Base-by-base conservation (phyloP, 2,797 vertebrate genomes). In the Leptatherina wallacei region DNA sequence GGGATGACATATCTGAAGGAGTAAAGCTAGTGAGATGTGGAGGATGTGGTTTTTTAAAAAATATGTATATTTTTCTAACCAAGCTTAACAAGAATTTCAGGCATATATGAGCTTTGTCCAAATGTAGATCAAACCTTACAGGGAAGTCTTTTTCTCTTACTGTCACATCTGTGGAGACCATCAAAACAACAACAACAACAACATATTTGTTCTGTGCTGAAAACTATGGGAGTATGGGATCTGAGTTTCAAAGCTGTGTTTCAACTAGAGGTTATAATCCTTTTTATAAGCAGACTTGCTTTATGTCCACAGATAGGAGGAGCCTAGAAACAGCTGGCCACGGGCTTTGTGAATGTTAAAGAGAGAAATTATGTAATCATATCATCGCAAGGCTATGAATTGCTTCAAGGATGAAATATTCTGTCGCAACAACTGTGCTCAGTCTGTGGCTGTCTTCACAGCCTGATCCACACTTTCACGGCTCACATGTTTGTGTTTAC, bases 1-100 rank as follows among this genome's bases (percentile, higher is more conserved):
- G 84, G 77, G 75, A 81, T 85, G 79, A 78, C 77, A 87, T 88
- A 75, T 84, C 80, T 82, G 83, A 71, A 86, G 87, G 84, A 85
- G 81, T 80, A 20, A 20, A 77, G 66, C 66, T 38, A 63, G 76
- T 75, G 75, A 74, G 69, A 88, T 75, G 78, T 67, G 65, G 57
- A 76, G 71, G 74, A 61, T 65, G 82, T 49, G 65, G 82, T 24
- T 22, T 10, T 58, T 13, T 2, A 4, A 32, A 32, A 27, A 27
- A 27, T 4, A 6, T 4, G 14, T 3, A 10, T 11, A 3, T 58
- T 57, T 75, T 85, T 85, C 70, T n/a, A 58, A 73, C 71, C 67
- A 62, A 69, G 65, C 73, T 55, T 83, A 76, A 49, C 58, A 40
- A 51, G 72, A 44, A 70, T 56, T 32, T 62, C 69, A 64, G 47